Percentiles rank a stretch among this genome's conserved stretches.
phyloP scores from a whole-genome alignment of 2,797 vertebrate species.

The Etheostoma nigrum region DNA sequence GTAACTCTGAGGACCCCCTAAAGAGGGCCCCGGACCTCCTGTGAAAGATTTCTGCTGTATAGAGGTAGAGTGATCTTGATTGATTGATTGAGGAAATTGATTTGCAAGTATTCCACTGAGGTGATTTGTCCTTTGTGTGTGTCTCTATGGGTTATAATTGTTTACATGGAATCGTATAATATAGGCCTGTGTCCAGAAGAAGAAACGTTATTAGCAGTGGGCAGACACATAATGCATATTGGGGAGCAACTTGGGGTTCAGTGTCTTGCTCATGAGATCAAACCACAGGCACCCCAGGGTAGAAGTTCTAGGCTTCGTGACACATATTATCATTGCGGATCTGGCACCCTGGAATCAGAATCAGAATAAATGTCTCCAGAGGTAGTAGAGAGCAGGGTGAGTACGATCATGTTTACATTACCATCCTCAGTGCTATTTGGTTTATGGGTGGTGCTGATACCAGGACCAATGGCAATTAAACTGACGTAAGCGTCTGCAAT shows the following conservation, averaged over 20 bases:
- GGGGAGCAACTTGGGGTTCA: too few species aligned
- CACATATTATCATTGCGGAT: background rate
- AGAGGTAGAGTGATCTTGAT: background rate
- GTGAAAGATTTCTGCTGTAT: too few species aligned
- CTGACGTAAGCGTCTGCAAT: slow-evolving; percentile 8
- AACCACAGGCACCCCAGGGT: too few species aligned
- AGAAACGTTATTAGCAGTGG: too few species aligned
- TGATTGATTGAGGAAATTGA: background rate
- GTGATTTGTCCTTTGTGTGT: background rate
- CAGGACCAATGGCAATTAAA: slow-evolving; percentile 6
- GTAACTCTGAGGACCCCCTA: too few species aligned
- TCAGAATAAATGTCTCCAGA: slow-evolving; percentile 5
- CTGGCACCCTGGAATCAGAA: background rate
- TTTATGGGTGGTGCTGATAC: background rate
- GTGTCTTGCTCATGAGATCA: too few species aligned
- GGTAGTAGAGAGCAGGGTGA: background rate
- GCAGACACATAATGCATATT: too few species aligned
- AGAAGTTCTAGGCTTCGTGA: background rate
- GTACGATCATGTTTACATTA: background rate
- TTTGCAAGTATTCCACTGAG: slow-evolving; percentile 3
- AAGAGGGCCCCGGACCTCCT: too few species aligned
- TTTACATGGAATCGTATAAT: background rate
- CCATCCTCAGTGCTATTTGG: background rate
- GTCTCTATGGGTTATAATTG: background rate
- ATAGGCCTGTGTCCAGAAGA: too few species aligned